A percentile compares a stretch with the other conserved stretches of the same genome.
Evolutionary conservation across 2,113 vertebrate species (phyloP).

Genomic region (Myanophis thanlyinensis): DNA sequence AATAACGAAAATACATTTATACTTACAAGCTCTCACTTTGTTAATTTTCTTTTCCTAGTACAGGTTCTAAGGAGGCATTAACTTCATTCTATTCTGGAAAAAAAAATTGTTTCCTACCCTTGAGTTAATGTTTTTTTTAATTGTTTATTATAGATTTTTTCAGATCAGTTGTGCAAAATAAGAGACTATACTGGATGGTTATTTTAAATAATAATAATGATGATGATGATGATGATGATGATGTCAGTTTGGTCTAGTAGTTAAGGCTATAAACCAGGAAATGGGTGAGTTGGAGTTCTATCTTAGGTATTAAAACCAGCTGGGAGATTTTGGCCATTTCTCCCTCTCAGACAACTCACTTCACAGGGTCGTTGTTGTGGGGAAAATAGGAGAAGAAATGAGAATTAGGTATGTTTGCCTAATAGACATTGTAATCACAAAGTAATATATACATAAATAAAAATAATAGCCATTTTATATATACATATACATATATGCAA

Average conservation of each 20-base stretch:
- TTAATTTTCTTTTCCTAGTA: not conserved
- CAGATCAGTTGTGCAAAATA: not conserved
- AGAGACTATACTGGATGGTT: not conserved
- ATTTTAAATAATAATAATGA: not conserved
- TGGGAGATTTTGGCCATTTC: not conserved
- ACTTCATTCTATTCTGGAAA: not conserved
- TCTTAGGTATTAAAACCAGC: not conserved
- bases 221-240: too few species aligned
- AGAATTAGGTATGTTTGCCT: not conserved
- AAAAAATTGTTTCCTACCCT: not conserved
- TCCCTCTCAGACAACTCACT: not conserved
- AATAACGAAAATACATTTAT: not conserved
- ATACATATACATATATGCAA: too few species aligned
- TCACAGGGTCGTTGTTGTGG: not conserved
- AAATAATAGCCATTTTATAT: not conserved
- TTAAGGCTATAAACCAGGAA: too few species aligned
- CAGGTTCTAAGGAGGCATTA: not conserved
- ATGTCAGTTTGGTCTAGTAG: not conserved
- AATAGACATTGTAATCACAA: not conserved
- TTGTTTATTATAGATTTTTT: not conserved
- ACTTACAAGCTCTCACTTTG: not conserved
- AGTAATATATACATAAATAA: not conserved
- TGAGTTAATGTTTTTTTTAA: not conserved
- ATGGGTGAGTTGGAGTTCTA: not conserved
- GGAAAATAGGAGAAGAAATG: not conserved